Conservation (phyloP, 2,888 invertebrate species). For the Calameuta filiformis region DNA sequence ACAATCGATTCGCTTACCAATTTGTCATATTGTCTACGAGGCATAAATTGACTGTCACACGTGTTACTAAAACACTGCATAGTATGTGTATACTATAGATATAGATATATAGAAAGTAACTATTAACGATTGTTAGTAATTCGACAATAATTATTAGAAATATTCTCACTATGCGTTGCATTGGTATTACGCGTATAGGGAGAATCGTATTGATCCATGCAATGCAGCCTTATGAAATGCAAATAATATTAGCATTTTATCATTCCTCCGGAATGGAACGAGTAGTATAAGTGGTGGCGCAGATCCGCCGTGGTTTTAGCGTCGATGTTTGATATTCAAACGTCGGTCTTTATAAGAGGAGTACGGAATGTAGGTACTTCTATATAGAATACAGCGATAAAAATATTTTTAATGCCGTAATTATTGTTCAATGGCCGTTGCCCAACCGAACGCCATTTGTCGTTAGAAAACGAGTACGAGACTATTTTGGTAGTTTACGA, state of each 20-base stretch:
- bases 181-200: not conserved
- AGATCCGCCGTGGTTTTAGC: not conserved
- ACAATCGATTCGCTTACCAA: not conserved
- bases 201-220: not conserved
- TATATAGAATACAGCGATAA: conserved; percentile 15
- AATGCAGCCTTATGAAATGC: conserved; percentile 39
- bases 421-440: conserved; percentile 23
- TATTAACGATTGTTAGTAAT: not conserved
- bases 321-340: conserved; percentile 40
- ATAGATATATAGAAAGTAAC: not conserved
- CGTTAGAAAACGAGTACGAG: conserved; percentile 24
- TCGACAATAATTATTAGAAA: not conserved
- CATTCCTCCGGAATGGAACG: conserved; percentile 11
- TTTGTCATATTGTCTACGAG: not conserved
- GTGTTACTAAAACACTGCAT: not conserved
- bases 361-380: conserved; percentile 6
- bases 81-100: not conserved
- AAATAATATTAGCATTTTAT: conserved; percentile 43
- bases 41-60: not conserved
- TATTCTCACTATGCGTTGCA: not conserved
- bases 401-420: conserved; percentile 27
- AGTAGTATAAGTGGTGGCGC: not conserved
- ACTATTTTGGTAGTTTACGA: conserved; percentile 35
- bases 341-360: conserved; percentile 37
- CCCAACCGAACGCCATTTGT: not conserved